Evolutionary conservation across 2,888 invertebrate genomes (phyloP).

Genomic region (Drosophila monieri): DNA sequence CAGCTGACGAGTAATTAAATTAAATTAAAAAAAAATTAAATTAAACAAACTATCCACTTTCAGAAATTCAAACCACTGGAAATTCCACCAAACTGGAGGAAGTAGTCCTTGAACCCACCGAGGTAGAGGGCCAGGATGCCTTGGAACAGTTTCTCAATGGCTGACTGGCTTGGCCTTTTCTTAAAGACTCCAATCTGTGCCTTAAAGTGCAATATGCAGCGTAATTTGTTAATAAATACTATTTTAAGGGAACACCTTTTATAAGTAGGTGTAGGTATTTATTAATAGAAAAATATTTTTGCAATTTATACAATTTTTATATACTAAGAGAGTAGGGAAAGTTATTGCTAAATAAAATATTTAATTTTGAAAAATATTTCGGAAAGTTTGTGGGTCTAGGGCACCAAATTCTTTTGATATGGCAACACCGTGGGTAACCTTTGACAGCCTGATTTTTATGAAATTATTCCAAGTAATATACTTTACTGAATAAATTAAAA

Average conservation of each 20-base stretch:
- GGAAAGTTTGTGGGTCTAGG: constrained; percentile 1
- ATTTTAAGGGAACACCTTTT: constrained; percentile 2
- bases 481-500: constrained; percentile 1
- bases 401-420: neutral
- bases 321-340: neutral
- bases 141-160: constrained; percentile 87
- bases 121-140: constrained; percentile 86
- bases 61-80: constrained; percentile 72
- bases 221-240: constrained; percentile 18
- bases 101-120: constrained; percentile 86
- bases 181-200: constrained; percentile 38
- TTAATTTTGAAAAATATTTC: too few relatives aligned
- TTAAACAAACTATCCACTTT: constrained; percentile 3
- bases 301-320: neutral
- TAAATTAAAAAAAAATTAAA: neutral
- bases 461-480: neutral
- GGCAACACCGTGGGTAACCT: neutral
- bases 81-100: constrained; percentile 85
- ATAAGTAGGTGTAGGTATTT: neutral
- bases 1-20: constrained; percentile 85
- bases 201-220: constrained; percentile 51
- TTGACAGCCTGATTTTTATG: constrained; percentile 13
- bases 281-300: neutral
- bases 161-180: constrained; percentile 55
- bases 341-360: neutral